A percentile compares a stretch with the other conserved stretches of the same genome.
Conservation (phyloP, 1,140 invertebrate species). For the Callitettix versicolor region DNA sequence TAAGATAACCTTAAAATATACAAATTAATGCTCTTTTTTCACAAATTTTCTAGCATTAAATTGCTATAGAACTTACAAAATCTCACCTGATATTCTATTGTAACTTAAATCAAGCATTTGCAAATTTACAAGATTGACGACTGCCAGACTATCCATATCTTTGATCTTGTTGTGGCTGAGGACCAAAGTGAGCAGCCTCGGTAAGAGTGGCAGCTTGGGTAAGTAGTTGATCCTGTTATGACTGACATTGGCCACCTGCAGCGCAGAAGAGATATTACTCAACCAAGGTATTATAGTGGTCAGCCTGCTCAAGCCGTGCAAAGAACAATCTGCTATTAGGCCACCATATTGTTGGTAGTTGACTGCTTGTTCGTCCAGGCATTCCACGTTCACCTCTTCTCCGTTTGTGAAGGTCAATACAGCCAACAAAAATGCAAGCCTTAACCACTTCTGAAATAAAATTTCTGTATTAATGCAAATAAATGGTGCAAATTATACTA, state of each 20-base stretch:
- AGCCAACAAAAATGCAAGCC: no score
- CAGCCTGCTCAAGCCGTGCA: neutral
- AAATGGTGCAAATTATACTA: no score
- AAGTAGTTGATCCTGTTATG: slow-evolving; percentile 4
- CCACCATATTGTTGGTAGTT: neutral
- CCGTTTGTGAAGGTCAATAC: no score
- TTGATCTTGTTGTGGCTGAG: slow-evolving; percentile 5
- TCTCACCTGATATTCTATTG: slow-evolving; percentile 6
- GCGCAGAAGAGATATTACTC: neutral
- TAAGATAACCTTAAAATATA: no score
- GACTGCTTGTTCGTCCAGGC: slow-evolving; percentile 1
- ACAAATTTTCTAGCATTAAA: no score
- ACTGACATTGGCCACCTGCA: neutral
- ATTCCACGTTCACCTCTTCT: neutral
- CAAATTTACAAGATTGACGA: neutral
- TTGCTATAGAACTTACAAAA: no score
- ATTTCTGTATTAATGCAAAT: no score
- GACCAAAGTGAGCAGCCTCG: neutral
- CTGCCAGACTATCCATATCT: slow-evolving; percentile 1
- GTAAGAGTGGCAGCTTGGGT: neutral
- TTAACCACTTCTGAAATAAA: no score
- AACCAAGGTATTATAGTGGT: neutral
- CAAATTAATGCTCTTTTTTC: no score
- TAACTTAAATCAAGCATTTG: slow-evolving; percentile 1
- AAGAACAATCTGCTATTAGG: neutral